phyloP scores from a whole-genome alignment of 2,888 invertebrate genomes.

The Scaeva pyrastri region DNA sequence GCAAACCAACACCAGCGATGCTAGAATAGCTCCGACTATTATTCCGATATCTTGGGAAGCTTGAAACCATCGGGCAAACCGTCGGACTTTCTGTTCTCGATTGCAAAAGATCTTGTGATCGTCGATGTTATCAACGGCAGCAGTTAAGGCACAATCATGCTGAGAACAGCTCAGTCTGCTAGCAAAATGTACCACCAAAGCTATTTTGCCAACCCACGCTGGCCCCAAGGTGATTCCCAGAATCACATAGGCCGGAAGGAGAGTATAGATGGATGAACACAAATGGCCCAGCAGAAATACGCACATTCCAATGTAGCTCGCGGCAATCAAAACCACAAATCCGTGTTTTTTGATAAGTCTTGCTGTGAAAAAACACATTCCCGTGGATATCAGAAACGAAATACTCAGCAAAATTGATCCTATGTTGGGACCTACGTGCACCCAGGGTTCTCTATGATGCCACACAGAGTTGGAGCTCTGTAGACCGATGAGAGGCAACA shows the following conservation, averaged over 20 bases:
- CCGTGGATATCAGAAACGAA: conserved; percentile 87
- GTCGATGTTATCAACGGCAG: conserved; percentile 79
- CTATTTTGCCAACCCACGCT: conserved; percentile 81
- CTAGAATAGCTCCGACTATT: conserved; percentile 85
- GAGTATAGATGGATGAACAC: conserved; percentile 85
- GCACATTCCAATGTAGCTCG: conserved; percentile 85
- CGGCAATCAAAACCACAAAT: conserved; percentile 84
- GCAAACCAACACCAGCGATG: conserved; percentile 84
- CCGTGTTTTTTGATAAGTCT: conserved; percentile 85
- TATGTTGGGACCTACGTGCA: conserved; percentile 82
- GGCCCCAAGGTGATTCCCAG: conserved; percentile 86
- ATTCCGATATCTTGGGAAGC: conserved; percentile 86
- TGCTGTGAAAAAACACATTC: conserved; percentile 85
- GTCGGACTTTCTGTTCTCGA: conserved; percentile 84
- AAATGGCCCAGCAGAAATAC: conserved; percentile 87
- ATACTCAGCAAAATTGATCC: conserved; percentile 88
- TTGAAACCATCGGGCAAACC: conserved; percentile 85
- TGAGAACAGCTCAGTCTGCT: conserved; percentile 83
- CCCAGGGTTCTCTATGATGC: conserved; percentile 83
- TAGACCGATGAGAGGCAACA: conserved; percentile 82
- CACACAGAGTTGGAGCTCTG: conserved; percentile 84
- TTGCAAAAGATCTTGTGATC: conserved; percentile 83
- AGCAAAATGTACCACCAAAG: conserved; percentile 82
- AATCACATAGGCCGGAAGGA: conserved; percentile 85
- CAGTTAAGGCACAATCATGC: conserved; percentile 80